phyloP scores from a whole-genome alignment of 2,797 vertebrate genomes.

The Nannoperca australis region DNA sequence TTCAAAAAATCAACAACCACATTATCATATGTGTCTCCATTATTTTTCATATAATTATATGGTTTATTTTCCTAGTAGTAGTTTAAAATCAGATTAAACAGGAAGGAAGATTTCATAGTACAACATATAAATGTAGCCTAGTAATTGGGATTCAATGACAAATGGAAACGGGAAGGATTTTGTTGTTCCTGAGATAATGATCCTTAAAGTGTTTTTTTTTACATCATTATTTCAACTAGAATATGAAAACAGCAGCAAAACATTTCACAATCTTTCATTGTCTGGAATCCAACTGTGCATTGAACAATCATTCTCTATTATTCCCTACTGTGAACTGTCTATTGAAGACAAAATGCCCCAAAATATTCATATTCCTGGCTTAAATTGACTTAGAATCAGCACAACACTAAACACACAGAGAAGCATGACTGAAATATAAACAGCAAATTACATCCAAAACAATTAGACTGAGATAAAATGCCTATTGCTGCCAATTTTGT shows the following conservation, averaged over 20 bases:
- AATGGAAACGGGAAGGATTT: not conserved
- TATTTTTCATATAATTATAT: not conserved
- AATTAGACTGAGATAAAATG: not conserved
- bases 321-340: not conserved
- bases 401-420: not conserved
- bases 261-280: not conserved
- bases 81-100: not conserved
- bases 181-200: constrained; percentile 1
- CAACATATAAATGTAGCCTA: not conserved
- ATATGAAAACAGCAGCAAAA: not conserved
- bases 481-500: not conserved
- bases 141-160: not conserved
- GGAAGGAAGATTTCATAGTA: accelerated
- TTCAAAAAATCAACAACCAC: not conserved
- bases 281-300: not conserved
- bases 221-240: not conserved
- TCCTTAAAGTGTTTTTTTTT: not conserved
- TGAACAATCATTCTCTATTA: not conserved
- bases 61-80: not conserved
- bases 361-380: not conserved
- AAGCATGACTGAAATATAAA: not conserved
- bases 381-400: not conserved
- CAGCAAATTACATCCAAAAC: not conserved
- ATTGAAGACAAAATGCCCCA: not conserved
- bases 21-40: not conserved